A percentile compares a stretch with the other conserved stretches of the same genome.
Conservation (phyloP, 2,888 invertebrate species). For the Dasysyrphus albostriatus region DNA sequence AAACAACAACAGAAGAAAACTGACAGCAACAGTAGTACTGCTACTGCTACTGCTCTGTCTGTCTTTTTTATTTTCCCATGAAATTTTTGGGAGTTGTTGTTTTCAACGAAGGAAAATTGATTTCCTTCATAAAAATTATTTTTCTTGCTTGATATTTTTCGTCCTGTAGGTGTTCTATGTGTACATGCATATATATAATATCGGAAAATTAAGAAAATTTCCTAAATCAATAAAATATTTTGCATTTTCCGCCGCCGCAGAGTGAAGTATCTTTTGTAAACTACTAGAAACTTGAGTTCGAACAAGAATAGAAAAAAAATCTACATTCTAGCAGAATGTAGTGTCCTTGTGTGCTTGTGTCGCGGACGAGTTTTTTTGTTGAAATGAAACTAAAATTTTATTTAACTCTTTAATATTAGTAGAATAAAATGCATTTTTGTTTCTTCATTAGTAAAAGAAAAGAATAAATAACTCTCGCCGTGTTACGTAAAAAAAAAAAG, state of each 20-base stretch:
- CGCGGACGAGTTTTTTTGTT: background rate
- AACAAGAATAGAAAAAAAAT: slow-evolving; percentile 34
- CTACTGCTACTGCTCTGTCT: slow-evolving; percentile 23
- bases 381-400: background rate
- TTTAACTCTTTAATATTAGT: background rate
- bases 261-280: slow-evolving; percentile 21
- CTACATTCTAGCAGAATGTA: slow-evolving; percentile 53
- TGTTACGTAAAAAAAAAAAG: slow-evolving; percentile 23
- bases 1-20: slow-evolving; percentile 13
- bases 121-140: slow-evolving; percentile 54
- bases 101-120: slow-evolving; percentile 73
- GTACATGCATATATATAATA: slow-evolving; percentile 7
- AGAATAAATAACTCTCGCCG: background rate
- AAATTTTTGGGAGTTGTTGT: slow-evolving; percentile 72
- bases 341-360: slow-evolving; percentile 40
- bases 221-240: slow-evolving; percentile 61
- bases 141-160: slow-evolving; percentile 41
- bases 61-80: slow-evolving; percentile 61
- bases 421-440: background rate
- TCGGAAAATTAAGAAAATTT: slow-evolving; percentile 44
- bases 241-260: slow-evolving; percentile 62
- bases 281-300: background rate
- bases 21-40: slow-evolving; percentile 17
- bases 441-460: background rate
- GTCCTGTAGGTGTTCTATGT: slow-evolving; percentile 50